Conservation (phyloP, 2,113 vertebrate genomes). For the Phylloscopus whistleri region DNA sequence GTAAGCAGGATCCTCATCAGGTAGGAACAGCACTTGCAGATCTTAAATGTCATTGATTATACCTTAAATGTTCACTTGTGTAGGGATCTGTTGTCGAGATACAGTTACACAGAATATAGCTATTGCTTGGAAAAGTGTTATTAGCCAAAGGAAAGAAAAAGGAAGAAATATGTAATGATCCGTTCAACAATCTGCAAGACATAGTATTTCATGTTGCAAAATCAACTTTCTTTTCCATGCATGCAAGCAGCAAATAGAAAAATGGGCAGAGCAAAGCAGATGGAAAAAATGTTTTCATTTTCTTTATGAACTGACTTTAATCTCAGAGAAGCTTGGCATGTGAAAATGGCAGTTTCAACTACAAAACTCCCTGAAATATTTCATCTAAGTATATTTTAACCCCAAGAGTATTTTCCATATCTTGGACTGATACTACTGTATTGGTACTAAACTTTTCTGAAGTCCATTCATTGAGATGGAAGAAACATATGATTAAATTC, state of each 20-base stretch:
- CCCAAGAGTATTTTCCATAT: neutral
- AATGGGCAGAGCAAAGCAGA: neutral
- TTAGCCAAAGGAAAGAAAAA: neutral
- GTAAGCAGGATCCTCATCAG: neutral
- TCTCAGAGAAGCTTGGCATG: neutral
- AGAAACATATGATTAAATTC: constrained; percentile 40
- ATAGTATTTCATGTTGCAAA: neutral
- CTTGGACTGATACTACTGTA: neutral
- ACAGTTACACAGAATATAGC: neutral
- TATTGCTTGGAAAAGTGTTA: neutral
- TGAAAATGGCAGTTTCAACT: neutral
- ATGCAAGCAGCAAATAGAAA: neutral
- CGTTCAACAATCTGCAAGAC: neutral
- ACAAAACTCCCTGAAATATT: neutral
- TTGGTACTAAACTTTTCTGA: neutral
- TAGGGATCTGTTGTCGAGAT: neutral
- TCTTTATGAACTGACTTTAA: neutral
- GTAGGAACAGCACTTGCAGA: neutral
- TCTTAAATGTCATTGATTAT: neutral
- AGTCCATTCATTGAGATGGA: neutral
- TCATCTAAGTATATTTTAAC: neutral
- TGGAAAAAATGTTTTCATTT: neutral
- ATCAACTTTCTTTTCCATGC: neutral
- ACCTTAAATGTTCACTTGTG: neutral
- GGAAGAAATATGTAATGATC: neutral